Percentiles rank a stretch among this genome's conserved stretches.
Conservation (phyloP, 2,797 vertebrate species). For the Hippocampus kuda region DNA sequence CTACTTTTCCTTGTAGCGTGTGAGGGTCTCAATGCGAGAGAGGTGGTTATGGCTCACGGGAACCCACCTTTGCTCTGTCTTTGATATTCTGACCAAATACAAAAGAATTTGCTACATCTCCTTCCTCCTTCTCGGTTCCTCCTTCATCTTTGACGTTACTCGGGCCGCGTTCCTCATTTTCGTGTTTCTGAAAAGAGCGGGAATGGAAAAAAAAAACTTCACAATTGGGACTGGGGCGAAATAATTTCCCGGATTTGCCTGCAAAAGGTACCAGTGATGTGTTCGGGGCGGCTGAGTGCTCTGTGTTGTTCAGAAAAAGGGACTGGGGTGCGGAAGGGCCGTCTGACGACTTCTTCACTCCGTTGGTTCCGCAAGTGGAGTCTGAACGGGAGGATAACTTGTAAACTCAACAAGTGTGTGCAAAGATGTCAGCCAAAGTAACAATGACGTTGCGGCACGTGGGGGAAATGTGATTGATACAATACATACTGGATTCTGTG, state of each 20-base stretch:
- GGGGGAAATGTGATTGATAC: background rate
- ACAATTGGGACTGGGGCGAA: background rate
- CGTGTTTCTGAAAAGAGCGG: conserved; percentile 60
- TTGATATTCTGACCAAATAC: conserved; percentile 96
- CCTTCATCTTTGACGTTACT: conserved; percentile 58
- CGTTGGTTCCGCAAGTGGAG: conserved; percentile 91
- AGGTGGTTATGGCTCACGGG: background rate
- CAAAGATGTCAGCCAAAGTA: background rate
- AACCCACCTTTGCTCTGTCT: conserved; percentile 88
- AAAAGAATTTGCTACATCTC: conserved; percentile 73
- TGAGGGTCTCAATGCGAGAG: background rate
- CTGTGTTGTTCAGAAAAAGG: conserved; percentile 69
- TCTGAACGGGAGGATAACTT: conserved; percentile 54
- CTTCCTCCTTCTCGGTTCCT: conserved; percentile 65
- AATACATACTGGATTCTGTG: conserved; percentile 76
- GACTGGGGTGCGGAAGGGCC: conserved; percentile 45
- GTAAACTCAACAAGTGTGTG: conserved; percentile 5
- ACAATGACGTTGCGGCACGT: background rate
- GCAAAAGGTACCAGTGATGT: conserved; percentile 55
- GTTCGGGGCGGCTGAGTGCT: conserved; percentile 57
- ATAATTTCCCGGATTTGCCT: background rate
- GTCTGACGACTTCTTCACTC: conserved; percentile 77
- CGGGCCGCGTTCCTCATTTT: conserved; percentile 58
- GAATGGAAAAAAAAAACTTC: conserved; percentile 6
- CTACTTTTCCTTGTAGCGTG: no score